Base-by-base conservation (phyloP, 2,113 vertebrate genomes). In the Bungarus multicinctus region DNA sequence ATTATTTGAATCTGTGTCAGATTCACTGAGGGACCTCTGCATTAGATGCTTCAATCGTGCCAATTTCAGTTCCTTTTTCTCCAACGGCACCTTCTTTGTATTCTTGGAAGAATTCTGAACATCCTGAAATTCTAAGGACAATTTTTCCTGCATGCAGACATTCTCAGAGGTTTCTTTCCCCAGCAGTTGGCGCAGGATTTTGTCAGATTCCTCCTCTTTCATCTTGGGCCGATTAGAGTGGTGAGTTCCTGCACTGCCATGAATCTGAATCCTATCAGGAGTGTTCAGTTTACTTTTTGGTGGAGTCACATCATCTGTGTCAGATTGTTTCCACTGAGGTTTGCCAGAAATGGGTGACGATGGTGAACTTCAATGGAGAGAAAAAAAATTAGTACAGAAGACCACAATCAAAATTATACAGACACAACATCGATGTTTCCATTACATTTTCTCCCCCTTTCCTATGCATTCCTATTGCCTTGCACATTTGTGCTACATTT, bases 1-100 rank as follows among this genome's bases (percentile, higher is more conserved):
- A 25, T 98, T 98, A 88, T 98, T 98, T 16, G 97, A 98, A 69
- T 99, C 99, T 0, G 99, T 98, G 93, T 99, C 99, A 0, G 99
- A 99, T 89, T 99, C 99, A 0, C 99, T 99, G 86, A 99, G 98
- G 0, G 99, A 99, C 64, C 99, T 97, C 96, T 99, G 99, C 98
- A 99, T 99, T 94, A 99, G 98, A 95, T 99, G 99, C 81, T 98
- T 98, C 89, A 99, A 97, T 58, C 99, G 97, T 0, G 98, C 98
- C 85, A 99, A 97, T 96, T 99, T 99, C 87, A 99, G 97, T 92
- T 99, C 99, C 55, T 98, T 97, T 96, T 98, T 97, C 95, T 99
- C 98, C 88, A 97, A 96, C 87, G 98, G 98, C 12, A 97, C 96
- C 93, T 97, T 98, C 96, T 97, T 98, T 12, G 97, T 86, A 0